These are phyloP conservation scores for Parthenolecanium corni DNA, from an alignment of 2,888 invertebrate species.

Conservation along the genomic window DNA sequence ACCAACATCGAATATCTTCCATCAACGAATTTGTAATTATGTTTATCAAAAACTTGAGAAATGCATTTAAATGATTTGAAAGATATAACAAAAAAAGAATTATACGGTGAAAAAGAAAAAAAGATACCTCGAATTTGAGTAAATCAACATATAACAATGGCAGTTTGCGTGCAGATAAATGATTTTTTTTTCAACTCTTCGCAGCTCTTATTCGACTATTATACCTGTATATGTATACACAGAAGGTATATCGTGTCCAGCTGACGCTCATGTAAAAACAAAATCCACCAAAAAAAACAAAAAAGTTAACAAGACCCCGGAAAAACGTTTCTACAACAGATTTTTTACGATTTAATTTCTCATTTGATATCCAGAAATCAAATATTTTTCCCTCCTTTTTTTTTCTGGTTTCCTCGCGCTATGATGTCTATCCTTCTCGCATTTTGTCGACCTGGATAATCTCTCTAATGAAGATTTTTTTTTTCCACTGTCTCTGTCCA, in stretches of 20 bases:
- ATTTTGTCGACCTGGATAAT: no score
- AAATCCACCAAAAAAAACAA: not conserved
- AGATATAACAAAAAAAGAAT: no score
- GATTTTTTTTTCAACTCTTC: constrained; percentile 12
- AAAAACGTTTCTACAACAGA: constrained; percentile 10
- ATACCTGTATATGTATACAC: no score
- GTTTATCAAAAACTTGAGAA: no score
- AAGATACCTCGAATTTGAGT: not conserved
- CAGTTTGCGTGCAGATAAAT: constrained; percentile 27
- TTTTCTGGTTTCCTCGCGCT: not conserved
- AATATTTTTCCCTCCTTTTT: constrained; percentile 4
- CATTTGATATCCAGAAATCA: constrained; percentile 8
- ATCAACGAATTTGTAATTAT: no score
- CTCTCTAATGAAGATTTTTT: no score
- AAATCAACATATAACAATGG: constrained; percentile 1
- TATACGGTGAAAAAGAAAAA: not conserved
- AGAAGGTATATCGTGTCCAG: constrained; percentile 23
- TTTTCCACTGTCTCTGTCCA: no score
- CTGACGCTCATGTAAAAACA: constrained; percentile 10
- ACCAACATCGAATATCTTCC: no score
- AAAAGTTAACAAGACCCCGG: constrained; percentile 8
- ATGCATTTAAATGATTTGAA: no score
- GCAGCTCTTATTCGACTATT: no score
- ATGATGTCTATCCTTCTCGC: not conserved
- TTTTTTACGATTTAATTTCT: constrained; percentile 23